phyloP scores from a whole-genome alignment of 2,113 vertebrate species.

The Cavia porcellus region DNA sequence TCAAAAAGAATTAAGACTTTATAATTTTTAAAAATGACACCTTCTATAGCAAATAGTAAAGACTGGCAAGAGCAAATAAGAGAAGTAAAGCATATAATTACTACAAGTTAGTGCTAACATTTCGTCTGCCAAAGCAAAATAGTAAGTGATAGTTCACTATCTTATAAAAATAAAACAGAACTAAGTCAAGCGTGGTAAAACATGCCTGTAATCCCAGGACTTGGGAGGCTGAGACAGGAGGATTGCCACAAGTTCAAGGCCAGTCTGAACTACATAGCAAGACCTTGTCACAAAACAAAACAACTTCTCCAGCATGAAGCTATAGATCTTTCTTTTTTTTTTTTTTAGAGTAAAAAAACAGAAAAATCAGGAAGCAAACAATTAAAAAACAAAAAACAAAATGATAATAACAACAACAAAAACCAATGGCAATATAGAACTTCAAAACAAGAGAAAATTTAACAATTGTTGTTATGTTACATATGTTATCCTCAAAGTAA shows the following conservation, averaged over 20 bases:
- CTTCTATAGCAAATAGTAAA: slow-evolving; percentile 1
- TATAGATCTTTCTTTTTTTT: neutral
- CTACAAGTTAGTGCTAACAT: neutral
- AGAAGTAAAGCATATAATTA: neutral
- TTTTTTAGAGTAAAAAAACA: too few relatives aligned
- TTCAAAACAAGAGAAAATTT: too few relatives aligned
- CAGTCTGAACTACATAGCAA: too few relatives aligned
- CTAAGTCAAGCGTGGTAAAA: neutral
- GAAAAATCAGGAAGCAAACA: too few relatives aligned
- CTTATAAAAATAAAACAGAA: slow-evolving; percentile 36
- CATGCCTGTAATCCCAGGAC: neutral
- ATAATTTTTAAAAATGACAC: neutral
- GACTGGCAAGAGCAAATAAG: neutral
- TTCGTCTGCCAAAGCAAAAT: neutral
- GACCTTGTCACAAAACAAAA: neutral
- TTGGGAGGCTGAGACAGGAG: neutral
- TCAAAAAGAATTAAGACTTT: slow-evolving; percentile 31
- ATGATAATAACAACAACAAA: too few relatives aligned
- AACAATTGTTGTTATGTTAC: too few relatives aligned
- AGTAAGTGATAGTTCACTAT: neutral
- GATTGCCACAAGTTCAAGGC: too few relatives aligned
- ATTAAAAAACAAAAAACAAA: too few relatives aligned
- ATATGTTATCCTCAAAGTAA: too few relatives aligned
- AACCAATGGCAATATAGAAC: too few relatives aligned
- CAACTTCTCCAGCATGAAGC: neutral